phyloP scores from a whole-genome alignment of 1,140 invertebrate genomes.

The Lepidostoma basale region DNA sequence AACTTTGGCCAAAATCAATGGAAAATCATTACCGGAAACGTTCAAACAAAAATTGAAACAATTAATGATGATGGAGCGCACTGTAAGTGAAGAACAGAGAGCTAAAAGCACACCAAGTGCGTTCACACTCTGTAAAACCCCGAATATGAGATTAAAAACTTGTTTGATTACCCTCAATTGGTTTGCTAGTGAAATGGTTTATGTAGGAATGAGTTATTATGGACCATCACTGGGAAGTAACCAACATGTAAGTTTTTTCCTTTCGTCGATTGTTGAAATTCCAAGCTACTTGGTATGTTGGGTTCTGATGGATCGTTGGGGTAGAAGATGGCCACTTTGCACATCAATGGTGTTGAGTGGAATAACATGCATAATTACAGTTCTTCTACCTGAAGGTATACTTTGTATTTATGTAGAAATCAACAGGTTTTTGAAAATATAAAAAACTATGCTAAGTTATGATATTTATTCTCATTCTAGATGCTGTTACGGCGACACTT shows the following conservation, averaged over 20 bases:
- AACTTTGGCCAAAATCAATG: slow-evolving; percentile 76
- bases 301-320: slow-evolving; percentile 84
- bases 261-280: slow-evolving; percentile 82
- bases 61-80: slow-evolving; percentile 70
- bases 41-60: slow-evolving; percentile 76
- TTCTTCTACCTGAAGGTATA: slow-evolving; percentile 74
- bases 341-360: slow-evolving; percentile 84
- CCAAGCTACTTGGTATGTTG: slow-evolving; percentile 85
- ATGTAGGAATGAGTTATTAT: slow-evolving; percentile 86
- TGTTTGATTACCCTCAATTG: slow-evolving; percentile 71
- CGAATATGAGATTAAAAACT: slow-evolving; percentile 83
- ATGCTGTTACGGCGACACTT: slow-evolving; percentile 74
- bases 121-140: slow-evolving; percentile 76
- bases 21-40: slow-evolving; percentile 72
- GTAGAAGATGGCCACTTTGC: slow-evolving; percentile 81
- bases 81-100: slow-evolving; percentile 67
- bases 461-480: slow-evolving; percentile 53
- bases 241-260: slow-evolving; percentile 84
- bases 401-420: too few relatives aligned
- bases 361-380: slow-evolving; percentile 79
- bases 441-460: slow-evolving; percentile 12
- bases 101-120: slow-evolving; percentile 68
- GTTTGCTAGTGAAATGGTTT: slow-evolving; percentile 80
- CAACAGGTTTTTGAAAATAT: too few relatives aligned
- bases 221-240: slow-evolving; percentile 83